phyloP scores from a whole-genome alignment of 2,797 vertebrate species.

The Pipistrellus pygmaeus region DNA sequence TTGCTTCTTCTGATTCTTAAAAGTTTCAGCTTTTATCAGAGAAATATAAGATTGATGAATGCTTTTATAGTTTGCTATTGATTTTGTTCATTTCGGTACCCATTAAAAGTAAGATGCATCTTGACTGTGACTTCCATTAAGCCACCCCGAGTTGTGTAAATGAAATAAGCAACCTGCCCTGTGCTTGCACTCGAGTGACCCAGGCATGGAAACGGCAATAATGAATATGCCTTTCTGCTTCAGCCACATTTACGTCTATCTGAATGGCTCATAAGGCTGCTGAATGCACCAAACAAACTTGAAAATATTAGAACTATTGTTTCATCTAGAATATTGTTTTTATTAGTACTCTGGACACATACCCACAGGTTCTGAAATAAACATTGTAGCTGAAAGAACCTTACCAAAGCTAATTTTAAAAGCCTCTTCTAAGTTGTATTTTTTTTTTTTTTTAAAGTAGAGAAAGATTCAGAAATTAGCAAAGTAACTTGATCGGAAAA shows the following conservation, averaged over 20 bases:
- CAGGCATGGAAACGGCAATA: neutral
- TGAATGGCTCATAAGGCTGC: neutral
- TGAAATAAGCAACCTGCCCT: neutral
- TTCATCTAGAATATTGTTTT: neutral
- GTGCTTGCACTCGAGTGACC: slow-evolving; percentile 8
- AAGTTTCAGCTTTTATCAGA: neutral
- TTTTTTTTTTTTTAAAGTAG: neutral
- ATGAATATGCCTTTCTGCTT: neutral
- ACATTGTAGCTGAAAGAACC: neutral
- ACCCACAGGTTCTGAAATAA: neutral
- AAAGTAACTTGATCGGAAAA: slow-evolving; percentile 60
- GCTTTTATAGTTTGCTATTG: neutral
- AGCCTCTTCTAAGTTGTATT: neutral
- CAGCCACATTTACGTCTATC: neutral
- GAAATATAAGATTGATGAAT: neutral
- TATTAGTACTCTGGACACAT: neutral
- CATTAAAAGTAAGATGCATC: slow-evolving; percentile 47
- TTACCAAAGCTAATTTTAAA: neutral
- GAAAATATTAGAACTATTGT: slow-evolving; percentile 33
- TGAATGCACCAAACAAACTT: neutral
- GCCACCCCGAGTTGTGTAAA: neutral
- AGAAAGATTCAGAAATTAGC: neutral
- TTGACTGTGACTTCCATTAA: slow-evolving; percentile 40
- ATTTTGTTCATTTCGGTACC: neutral
- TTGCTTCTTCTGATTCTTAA: slow-evolving; percentile 31